Percentiles rank a stretch among this genome's conserved stretches.
These are phyloP conservation scores for Phyllostomus hastatus DNA, from an alignment of 2,113 vertebrate species.

Conservation along the genomic window DNA sequence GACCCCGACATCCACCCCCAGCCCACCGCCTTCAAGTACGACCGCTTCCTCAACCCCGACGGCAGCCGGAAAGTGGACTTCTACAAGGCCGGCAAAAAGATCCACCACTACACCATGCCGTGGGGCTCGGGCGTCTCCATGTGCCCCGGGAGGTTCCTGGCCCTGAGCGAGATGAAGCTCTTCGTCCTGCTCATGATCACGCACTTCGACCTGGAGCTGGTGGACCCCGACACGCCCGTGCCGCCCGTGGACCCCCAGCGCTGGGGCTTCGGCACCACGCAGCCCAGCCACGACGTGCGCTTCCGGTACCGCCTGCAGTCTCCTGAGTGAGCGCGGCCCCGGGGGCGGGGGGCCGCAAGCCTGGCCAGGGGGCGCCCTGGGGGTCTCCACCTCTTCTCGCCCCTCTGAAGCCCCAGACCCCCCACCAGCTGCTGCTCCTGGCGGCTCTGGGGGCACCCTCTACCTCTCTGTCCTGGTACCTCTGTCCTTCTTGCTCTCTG, in stretches of 20 bases:
- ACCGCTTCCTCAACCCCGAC: slow-evolving; percentile 87
- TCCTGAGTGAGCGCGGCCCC: slow-evolving; percentile 6
- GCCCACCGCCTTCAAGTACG: slow-evolving; percentile 85
- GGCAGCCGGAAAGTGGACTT: slow-evolving; percentile 89
- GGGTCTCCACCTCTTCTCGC: neutral
- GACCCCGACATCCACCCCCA: slow-evolving; percentile 90
- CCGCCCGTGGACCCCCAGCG: slow-evolving; percentile 83
- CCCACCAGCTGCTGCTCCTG: neutral
- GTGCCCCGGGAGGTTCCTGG: slow-evolving; percentile 93
- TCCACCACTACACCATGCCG: slow-evolving; percentile 92
- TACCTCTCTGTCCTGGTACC: too few relatives aligned
- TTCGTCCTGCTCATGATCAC: slow-evolving; percentile 90
- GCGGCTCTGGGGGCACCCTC: neutral
- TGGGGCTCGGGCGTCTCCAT: slow-evolving; percentile 91
- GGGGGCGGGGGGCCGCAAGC: rapidly evolving
- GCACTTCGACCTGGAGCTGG: slow-evolving; percentile 91
- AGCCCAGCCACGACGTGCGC: slow-evolving; percentile 83
- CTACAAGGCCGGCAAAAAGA: slow-evolving; percentile 87
- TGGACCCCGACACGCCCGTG: slow-evolving; percentile 78
- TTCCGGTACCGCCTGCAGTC: slow-evolving; percentile 86
- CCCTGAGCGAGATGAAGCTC: slow-evolving; percentile 90
- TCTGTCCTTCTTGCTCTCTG: neutral
- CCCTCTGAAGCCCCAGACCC: neutral
- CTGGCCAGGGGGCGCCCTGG: neutral
- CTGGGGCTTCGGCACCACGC: slow-evolving; percentile 90